A percentile compares a stretch with the other conserved stretches of the same genome.
Evolutionary conservation across 2,113 vertebrate species (phyloP).

Genomic region (Gallinago paraguaiae): DNA sequence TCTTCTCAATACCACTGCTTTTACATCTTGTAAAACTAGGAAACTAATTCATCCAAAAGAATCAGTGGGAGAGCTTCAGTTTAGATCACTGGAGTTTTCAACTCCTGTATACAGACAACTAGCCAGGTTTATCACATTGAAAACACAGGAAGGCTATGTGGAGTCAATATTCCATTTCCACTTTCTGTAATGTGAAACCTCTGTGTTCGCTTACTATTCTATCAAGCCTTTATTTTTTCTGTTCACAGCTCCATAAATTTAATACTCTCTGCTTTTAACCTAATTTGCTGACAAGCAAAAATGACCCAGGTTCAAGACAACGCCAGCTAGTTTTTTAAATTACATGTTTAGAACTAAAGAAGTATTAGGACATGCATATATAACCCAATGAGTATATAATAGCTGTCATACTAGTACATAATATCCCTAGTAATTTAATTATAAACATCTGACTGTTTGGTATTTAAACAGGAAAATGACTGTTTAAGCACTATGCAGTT

Average conservation of each 20-base stretch:
- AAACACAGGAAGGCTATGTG: not conserved
- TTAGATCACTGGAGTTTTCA: not conserved
- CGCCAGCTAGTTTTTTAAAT: not conserved
- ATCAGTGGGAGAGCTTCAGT: not conserved
- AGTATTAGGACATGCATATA: not conserved
- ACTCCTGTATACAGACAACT: not conserved
- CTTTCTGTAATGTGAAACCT: not conserved
- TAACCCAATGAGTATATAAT: conserved; percentile 11
- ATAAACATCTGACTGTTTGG: conserved; percentile 24
- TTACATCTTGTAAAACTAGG: not conserved
- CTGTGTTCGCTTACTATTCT: not conserved
- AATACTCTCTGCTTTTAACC: conserved; percentile 4
- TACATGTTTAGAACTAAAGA: not conserved
- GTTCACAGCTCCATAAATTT: conserved; percentile 33
- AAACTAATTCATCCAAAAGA: not conserved
- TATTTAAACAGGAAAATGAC: conserved; percentile 35
- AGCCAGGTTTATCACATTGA: not conserved
- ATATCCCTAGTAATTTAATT: conserved; percentile 37
- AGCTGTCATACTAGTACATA: not conserved
- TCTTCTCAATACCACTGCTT: not conserved
- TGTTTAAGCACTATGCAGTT: not conserved
- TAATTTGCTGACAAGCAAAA: conserved; percentile 26
- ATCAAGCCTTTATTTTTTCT: conserved; percentile 19
- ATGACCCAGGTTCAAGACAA: conserved; percentile 2
- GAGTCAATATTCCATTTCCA: not conserved